phyloP scores from a whole-genome alignment of 2,888 invertebrate genomes.

The Cephus sareptanus region DNA sequence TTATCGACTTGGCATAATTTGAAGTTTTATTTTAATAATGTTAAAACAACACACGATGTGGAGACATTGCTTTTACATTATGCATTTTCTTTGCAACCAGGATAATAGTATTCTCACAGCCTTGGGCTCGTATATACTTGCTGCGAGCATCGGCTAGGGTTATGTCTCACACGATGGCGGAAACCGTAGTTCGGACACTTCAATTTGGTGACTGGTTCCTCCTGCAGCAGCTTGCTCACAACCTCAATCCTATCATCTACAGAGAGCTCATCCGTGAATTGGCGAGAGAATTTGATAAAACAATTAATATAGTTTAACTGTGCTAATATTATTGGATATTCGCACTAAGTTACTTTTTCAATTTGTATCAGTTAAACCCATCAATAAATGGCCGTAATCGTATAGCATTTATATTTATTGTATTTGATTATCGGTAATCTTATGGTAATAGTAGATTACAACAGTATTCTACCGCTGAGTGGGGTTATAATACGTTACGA shows the following conservation, averaged over 20 bases:
- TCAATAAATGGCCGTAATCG: background rate
- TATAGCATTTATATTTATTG: background rate
- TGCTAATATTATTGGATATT: background rate
- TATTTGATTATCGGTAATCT: background rate
- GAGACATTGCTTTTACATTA: background rate
- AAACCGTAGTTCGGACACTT: slow-evolving; percentile 68
- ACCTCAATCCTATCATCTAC: slow-evolving; percentile 78
- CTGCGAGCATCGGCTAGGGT: slow-evolving; percentile 73
- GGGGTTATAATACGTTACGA: too few species aligned
- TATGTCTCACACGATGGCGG: slow-evolving; percentile 68
- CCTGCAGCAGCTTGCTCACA: slow-evolving; percentile 79
- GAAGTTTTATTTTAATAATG: background rate
- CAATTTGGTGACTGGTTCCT: slow-evolving; percentile 84
- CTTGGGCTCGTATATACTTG: slow-evolving; percentile 72
- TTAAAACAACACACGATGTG: background rate
- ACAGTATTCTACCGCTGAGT: background rate
- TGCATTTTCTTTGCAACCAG: slow-evolving; percentile 27
- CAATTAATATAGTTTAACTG: background rate
- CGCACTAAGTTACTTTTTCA: background rate
- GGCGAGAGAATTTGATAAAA: slow-evolving; percentile 33
- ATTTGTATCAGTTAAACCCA: background rate
- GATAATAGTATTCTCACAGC: slow-evolving; percentile 69
- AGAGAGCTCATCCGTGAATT: slow-evolving; percentile 73
- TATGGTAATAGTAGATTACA: background rate
- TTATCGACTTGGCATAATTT: background rate